A percentile compares a stretch with the other conserved stretches of the same genome.
phyloP scores from a whole-genome alignment of 2,797 vertebrate species.

The Alosa sapidissima region DNA sequence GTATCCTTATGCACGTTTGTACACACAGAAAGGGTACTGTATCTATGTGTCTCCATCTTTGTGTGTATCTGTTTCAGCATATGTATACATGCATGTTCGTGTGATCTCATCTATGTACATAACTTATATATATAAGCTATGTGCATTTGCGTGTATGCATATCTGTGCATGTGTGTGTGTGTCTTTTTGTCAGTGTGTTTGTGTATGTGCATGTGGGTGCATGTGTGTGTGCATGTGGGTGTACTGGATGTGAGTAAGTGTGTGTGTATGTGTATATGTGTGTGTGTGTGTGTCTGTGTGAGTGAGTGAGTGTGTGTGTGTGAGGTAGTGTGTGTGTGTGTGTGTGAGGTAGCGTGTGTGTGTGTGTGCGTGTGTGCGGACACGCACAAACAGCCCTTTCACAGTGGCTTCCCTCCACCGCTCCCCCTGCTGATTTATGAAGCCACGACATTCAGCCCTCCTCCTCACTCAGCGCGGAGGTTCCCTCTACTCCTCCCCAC shows the following conservation, averaged over 20 bases:
- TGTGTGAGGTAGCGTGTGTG: not conserved
- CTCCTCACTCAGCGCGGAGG: not conserved
- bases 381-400: not conserved
- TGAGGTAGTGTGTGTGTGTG: not conserved
- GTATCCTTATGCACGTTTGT: not conserved
- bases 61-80: not conserved
- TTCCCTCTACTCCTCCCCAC: not conserved
- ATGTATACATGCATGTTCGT: not conserved
- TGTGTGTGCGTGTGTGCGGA: not conserved
- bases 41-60: not conserved
- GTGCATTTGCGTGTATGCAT: not conserved
- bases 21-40: not conserved
- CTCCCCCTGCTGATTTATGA: not conserved
- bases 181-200: not conserved
- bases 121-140: not conserved
- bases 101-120: too few species aligned
- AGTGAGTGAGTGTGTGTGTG: not conserved
- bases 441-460: conserved; percentile 3
- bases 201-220: not conserved
- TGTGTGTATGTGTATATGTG: not conserved
- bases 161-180: not conserved
- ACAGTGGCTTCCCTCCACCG: not conserved
- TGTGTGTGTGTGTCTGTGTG: not conserved
- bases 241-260: not conserved
- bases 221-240: not conserved